Percentiles rank a stretch among this genome's conserved stretches.
These are phyloP conservation scores for Cynopterus sphinx DNA, from an alignment of 2,797 vertebrate genomes.

Conservation along the genomic window DNA sequence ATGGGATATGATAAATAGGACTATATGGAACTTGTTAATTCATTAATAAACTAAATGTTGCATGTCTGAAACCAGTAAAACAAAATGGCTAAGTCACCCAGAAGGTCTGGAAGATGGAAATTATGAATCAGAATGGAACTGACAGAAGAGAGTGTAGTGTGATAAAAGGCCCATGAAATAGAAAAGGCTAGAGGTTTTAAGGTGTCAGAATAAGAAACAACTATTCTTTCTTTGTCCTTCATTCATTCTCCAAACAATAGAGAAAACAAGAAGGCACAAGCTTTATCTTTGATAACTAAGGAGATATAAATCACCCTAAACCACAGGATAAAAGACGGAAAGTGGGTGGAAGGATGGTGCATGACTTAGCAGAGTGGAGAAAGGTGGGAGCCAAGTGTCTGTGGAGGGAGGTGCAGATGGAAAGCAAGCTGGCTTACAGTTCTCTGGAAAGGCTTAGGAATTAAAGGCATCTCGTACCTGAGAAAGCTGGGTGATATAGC, in stretches of 20 bases:
- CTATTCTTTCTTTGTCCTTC: not conserved
- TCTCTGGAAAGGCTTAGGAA: not conserved
- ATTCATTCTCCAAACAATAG: not conserved
- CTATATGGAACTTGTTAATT: constrained; percentile 36
- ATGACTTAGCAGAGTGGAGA: constrained; percentile 47
- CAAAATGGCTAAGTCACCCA: not conserved
- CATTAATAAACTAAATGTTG: constrained; percentile 3
- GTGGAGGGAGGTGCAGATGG: not conserved
- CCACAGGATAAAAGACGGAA: constrained; percentile 56
- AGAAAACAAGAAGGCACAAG: constrained; percentile 24
- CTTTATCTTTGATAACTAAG: constrained; percentile 51
- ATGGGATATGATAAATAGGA: not conserved
- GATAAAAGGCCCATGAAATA: not conserved
- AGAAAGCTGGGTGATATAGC: not conserved
- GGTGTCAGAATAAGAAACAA: not conserved
- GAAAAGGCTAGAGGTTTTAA: constrained; percentile 10
- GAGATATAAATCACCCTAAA: constrained; percentile 53
- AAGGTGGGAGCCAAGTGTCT: constrained; percentile 64
- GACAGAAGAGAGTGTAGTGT: not conserved
- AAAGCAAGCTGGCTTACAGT: constrained; percentile 38
- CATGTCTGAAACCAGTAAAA: not conserved
- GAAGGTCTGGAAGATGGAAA: constrained; percentile 8
- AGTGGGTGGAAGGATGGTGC: not conserved
- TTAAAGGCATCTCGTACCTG: not conserved
- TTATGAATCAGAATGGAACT: not conserved